Conservation (phyloP, 2,888 invertebrate genomes). For the Eristalinus sepulchralis region DNA sequence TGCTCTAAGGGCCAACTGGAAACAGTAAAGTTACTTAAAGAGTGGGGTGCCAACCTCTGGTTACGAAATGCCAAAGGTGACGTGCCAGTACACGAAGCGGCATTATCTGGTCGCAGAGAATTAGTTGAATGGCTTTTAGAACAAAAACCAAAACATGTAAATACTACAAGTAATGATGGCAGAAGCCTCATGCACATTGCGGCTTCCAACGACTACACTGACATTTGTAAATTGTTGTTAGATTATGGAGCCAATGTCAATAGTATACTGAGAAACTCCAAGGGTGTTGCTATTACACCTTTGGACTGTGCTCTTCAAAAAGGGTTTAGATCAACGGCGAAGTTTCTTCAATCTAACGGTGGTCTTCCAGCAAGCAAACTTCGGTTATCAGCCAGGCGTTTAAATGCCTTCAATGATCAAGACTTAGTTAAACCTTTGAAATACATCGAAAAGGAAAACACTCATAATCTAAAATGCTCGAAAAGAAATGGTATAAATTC, state of each 20-base stretch:
- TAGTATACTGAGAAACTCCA: slow-evolving; percentile 90
- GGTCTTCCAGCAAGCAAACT: slow-evolving; percentile 90
- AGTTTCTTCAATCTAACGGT: slow-evolving; percentile 94
- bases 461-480: slow-evolving; percentile 77
- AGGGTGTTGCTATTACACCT: slow-evolving; percentile 93
- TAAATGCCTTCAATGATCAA: slow-evolving; percentile 79
- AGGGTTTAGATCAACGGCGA: slow-evolving; percentile 94
- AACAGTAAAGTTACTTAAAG: slow-evolving; percentile 88
- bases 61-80: slow-evolving; percentile 96
- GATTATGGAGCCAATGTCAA: slow-evolving; percentile 93
- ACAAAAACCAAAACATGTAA: slow-evolving; percentile 91
- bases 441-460: slow-evolving; percentile 79
- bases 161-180: slow-evolving; percentile 95
- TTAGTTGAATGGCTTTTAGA: slow-evolving; percentile 93
- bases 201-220: slow-evolving; percentile 95
- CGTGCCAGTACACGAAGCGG: slow-evolving; percentile 97
- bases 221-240: slow-evolving; percentile 93
- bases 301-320: slow-evolving; percentile 94
- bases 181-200: slow-evolving; percentile 96
- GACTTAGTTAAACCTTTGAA: slow-evolving; percentile 79
- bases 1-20: slow-evolving; percentile 97
- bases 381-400: slow-evolving; percentile 77
- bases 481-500: slow-evolving; percentile 79
- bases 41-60: slow-evolving; percentile 94
- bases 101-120: slow-evolving; percentile 94